These are phyloP conservation scores for Podabrus alpinus DNA, from an alignment of 2,888 invertebrate genomes.

Conservation along the genomic window DNA sequence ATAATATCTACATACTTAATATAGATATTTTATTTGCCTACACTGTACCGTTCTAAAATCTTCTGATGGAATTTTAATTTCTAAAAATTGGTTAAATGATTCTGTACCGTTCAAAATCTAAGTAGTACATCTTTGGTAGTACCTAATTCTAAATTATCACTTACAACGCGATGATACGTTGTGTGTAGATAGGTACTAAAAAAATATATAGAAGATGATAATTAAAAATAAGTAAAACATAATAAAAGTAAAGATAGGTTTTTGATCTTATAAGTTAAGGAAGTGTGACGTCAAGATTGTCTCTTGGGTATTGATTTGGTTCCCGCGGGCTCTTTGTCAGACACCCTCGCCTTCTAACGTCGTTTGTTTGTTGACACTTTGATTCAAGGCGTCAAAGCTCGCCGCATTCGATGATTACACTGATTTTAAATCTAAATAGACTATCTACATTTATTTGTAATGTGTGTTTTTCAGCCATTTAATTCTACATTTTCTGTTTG, in stretches of 20 bases:
- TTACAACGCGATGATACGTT: too few species aligned
- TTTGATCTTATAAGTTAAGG: conserved; percentile 34
- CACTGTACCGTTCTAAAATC: too few species aligned
- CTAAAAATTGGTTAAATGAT: too few species aligned
- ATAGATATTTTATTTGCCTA: too few species aligned
- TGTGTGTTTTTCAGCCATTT: background rate
- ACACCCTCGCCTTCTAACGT: conserved; percentile 47
- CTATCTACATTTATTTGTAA: conserved; percentile 15
- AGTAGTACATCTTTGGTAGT: too few species aligned
- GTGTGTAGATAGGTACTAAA: too few species aligned
- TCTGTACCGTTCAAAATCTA: too few species aligned
- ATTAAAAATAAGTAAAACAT: background rate
- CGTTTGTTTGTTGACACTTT: conserved; percentile 55
- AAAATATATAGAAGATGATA: background rate
- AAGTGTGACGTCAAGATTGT: conserved; percentile 46
- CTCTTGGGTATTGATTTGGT: conserved; percentile 49
- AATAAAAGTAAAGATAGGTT: conserved; percentile 2
- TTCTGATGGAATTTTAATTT: too few species aligned
- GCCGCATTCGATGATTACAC: conserved; percentile 32
- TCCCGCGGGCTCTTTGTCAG: conserved; percentile 42
- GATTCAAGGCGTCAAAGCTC: conserved; percentile 41
- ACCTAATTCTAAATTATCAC: too few species aligned
- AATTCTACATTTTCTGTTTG: background rate
- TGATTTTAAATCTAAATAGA: conserved; percentile 30
- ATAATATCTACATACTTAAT: too few species aligned